Conservation (phyloP, 2,113 vertebrate genomes). For the Chauna torquata region DNA sequence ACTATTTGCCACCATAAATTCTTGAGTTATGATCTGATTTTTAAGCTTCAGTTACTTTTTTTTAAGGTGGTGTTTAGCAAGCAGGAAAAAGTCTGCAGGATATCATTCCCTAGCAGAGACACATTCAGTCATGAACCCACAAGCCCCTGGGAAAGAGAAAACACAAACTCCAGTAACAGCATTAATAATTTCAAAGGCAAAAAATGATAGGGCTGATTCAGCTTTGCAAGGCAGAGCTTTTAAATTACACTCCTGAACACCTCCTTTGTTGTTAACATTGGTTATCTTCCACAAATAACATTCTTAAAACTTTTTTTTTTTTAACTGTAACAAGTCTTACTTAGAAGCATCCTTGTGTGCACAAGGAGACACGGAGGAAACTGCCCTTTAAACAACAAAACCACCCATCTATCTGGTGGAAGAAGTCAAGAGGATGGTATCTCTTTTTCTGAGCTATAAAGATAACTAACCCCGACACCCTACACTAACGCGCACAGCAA, state of each 20-base stretch:
- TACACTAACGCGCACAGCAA: fast-evolving
- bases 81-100: background rate
- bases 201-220: background rate
- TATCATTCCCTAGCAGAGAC: background rate
- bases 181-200: background rate
- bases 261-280: background rate
- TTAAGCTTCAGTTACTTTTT: background rate
- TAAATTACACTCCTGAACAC: background rate
- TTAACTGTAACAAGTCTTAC: background rate
- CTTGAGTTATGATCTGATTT: background rate
- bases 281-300: background rate
- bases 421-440: background rate
- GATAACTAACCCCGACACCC: background rate
- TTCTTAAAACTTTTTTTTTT: background rate
- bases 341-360: background rate
- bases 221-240: background rate
- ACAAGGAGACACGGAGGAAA: background rate
- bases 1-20: background rate
- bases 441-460: background rate
- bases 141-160: background rate
- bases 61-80: background rate
- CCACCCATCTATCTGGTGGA: background rate
- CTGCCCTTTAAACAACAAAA: background rate
- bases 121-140: background rate
- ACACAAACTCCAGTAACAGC: background rate